Conservation (phyloP, 1,140 invertebrate genomes). For the Maconellicoccus hirsutus region DNA sequence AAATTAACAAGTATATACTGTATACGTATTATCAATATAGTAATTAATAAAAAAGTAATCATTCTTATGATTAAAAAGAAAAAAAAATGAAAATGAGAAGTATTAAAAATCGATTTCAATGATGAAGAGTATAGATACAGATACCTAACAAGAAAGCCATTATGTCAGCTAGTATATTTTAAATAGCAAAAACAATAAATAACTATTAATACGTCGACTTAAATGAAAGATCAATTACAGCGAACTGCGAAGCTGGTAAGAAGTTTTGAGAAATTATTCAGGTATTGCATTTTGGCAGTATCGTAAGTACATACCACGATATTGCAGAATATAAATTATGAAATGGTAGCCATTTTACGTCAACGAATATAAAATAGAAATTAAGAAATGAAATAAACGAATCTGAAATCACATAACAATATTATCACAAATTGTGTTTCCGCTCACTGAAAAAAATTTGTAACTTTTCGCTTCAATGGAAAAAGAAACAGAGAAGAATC, state of each 20-base stretch:
- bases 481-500: no score
- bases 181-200: no score
- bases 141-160: no score
- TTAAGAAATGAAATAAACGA: background rate
- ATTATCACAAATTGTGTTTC: constrained; percentile 2
- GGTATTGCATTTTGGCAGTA: constrained; percentile 1
- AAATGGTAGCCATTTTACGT: background rate
- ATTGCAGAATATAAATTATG: background rate
- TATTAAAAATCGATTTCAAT: background rate
- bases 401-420: constrained; percentile 9
- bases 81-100: background rate
- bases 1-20: background rate
- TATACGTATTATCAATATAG: background rate
- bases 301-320: background rate
- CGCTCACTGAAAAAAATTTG: background rate
- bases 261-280: no score
- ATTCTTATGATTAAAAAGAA: background rate
- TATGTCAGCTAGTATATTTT: no score
- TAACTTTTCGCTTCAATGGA: background rate
- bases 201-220: no score
- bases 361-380: background rate
- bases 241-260: no score
- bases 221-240: no score
- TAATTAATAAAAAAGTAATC: background rate
- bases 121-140: no score